A percentile compares a stretch with the other conserved stretches of the same genome.
These are phyloP conservation scores for Muntiacus muntjak DNA, from an alignment of 2,113 vertebrate genomes.

Conservation along the genomic window DNA sequence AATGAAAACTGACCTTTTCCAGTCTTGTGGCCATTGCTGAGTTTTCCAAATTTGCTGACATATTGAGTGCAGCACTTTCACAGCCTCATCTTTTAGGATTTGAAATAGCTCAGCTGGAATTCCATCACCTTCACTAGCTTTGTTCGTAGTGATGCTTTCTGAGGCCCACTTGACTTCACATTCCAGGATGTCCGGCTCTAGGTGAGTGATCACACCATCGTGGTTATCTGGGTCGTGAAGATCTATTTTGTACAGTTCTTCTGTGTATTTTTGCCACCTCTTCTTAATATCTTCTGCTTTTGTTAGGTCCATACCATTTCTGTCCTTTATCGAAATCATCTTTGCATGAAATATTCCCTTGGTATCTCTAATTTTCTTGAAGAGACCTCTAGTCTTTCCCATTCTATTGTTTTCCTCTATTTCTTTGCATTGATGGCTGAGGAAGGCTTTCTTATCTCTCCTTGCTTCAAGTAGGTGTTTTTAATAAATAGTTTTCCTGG, in stretches of 20 bases:
- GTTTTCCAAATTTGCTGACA: not conserved
- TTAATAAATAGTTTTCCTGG: not conserved
- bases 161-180: not conserved
- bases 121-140: not conserved
- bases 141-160: not conserved
- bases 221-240: not conserved
- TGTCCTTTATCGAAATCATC: not conserved
- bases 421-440: not conserved
- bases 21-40: not conserved
- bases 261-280: not conserved
- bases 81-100: not conserved
- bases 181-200: not conserved
- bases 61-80: not conserved
- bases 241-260: not conserved
- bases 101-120: not conserved
- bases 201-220: not conserved
- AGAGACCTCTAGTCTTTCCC: not conserved
- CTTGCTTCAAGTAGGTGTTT: not conserved
- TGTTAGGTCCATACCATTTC: not conserved
- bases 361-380: not conserved
- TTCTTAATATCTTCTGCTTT: not conserved
- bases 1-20: not conserved
- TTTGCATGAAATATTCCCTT: not conserved
- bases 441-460: not conserved
- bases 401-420: not conserved